Conservation (phyloP, 1,140 invertebrate species). For the Drosophila saltans region DNA sequence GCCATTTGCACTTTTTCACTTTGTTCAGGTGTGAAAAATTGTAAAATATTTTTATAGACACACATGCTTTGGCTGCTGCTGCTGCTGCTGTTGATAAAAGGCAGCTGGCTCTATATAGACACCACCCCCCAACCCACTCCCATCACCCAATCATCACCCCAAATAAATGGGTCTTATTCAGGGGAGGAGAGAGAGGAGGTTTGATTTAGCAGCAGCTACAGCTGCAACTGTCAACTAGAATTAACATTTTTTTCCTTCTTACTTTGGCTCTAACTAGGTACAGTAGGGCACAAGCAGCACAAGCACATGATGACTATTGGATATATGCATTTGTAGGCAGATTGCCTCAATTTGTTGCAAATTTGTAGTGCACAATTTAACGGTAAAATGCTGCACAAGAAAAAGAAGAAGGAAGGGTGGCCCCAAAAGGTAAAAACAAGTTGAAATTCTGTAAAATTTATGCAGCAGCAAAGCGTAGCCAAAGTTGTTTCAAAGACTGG, state of each 20-base stretch:
- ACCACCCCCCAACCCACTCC: neutral
- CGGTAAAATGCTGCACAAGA: conserved; percentile 51
- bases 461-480: conserved; percentile 42
- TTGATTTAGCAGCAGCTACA: conserved; percentile 9
- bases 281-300: conserved; percentile 25
- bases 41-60: conserved; percentile 35
- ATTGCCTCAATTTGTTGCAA: conserved; percentile 43
- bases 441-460: conserved; percentile 68
- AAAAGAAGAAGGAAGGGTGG: conserved; percentile 60
- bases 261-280: conserved; percentile 13
- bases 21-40: conserved; percentile 56
- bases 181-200: neutral
- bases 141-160: conserved; percentile 10
- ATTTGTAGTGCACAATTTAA: conserved; percentile 63
- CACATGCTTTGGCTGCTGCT: conserved; percentile 6
- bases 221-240: conserved; percentile 39
- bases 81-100: conserved; percentile 39
- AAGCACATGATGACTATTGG: conserved; percentile 3
- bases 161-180: neutral
- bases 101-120: conserved; percentile 31
- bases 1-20: neutral
- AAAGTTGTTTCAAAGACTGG: conserved; percentile 29
- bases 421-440: conserved; percentile 77
- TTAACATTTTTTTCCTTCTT: conserved; percentile 26
- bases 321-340: conserved; percentile 36